phyloP scores from a whole-genome alignment of 2,888 invertebrate species.

The Xestoiulus laeticollis region DNA sequence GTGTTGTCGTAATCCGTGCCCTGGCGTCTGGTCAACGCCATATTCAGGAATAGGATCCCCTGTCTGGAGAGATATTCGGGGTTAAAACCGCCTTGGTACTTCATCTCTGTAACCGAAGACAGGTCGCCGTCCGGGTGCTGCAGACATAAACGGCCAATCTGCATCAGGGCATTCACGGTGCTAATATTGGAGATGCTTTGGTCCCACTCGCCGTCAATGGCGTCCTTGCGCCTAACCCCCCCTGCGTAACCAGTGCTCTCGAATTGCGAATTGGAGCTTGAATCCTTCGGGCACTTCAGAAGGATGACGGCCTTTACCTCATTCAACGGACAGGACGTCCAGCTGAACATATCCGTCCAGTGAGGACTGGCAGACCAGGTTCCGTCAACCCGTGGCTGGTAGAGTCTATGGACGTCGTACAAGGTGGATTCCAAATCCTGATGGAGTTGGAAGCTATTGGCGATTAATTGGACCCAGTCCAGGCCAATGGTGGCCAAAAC shows the following conservation, averaged over 20 bases:
- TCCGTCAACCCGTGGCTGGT: neutral
- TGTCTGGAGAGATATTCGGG: neutral
- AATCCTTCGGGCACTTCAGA: neutral
- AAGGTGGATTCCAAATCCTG: neutral
- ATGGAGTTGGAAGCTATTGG: neutral
- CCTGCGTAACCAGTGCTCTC: neutral
- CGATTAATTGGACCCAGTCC: neutral
- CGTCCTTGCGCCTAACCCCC: neutral
- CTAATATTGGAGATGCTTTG: neutral
- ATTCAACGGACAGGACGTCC: slow-evolving; percentile 8
- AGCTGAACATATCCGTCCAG: slow-evolving; percentile 7
- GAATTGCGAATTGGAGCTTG: neutral
- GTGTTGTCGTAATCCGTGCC: neutral
- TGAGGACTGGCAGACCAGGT: neutral
- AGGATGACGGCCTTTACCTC: neutral
- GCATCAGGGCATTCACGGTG: neutral
- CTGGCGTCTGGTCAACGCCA: neutral
- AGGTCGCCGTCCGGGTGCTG: neutral
- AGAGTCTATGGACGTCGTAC: neutral
- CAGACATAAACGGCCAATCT: neutral
- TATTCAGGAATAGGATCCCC: slow-evolving; percentile 3
- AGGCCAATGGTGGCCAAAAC: neutral
- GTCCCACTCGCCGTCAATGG: neutral
- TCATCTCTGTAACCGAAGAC: neutral
- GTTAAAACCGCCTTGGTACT: neutral